phyloP scores from a whole-genome alignment of 2,113 vertebrate species.

The Laticauda laticaudata region DNA sequence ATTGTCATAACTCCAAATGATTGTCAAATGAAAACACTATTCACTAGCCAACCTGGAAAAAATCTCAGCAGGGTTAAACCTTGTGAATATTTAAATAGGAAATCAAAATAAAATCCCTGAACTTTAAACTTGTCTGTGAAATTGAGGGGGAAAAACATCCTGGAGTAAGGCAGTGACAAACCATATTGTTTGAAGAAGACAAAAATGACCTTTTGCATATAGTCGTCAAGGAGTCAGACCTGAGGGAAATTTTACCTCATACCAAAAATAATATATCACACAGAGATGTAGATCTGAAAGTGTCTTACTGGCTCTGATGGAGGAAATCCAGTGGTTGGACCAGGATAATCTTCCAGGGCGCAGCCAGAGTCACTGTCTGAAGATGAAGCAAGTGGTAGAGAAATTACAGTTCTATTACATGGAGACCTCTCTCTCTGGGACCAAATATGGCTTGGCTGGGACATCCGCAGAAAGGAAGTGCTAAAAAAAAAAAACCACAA shows the following conservation, averaged over 20 bases:
- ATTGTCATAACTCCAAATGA: not conserved
- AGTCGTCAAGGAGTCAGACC: not conserved
- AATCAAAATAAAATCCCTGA: not conserved
- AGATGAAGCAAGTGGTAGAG: conserved; percentile 19
- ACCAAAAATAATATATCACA: not conserved
- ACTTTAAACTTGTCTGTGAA: not conserved
- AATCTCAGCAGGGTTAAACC: not conserved
- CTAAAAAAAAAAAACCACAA: not conserved
- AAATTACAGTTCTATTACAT: not conserved
- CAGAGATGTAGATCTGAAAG: not conserved
- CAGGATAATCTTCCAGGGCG: conserved; percentile 56
- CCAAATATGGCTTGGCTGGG: conserved; percentile 54
- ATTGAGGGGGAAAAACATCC: not conserved
- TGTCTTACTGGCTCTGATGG: conserved; percentile 43
- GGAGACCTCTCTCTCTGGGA: conserved; percentile 43
- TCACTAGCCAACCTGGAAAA: not conserved
- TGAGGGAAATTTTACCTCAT: not conserved
- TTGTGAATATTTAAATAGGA: not conserved
- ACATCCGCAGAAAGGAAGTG: conserved; percentile 53
- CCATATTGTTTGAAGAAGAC: not conserved
- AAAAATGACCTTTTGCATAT: not conserved
- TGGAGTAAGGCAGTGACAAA: not conserved
- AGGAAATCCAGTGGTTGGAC: conserved; percentile 14
- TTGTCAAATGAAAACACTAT: not conserved
- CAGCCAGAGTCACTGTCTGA: conserved; percentile 64